These are phyloP conservation scores for Nephrotoma guestfalica DNA, from an alignment of 2,888 invertebrate genomes.

Conservation along the genomic window DNA sequence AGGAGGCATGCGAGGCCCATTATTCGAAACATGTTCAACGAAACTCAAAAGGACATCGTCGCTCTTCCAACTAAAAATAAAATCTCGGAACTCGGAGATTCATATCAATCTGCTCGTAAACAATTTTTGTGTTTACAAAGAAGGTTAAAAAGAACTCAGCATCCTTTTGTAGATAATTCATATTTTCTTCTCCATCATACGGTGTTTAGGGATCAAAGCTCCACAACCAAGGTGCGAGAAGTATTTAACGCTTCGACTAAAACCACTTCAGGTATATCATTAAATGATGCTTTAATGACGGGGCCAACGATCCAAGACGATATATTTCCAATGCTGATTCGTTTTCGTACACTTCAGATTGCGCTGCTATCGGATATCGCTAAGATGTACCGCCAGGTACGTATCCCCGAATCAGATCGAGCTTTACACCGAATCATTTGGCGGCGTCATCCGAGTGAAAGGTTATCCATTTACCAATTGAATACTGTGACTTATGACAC, in stretches of 20 bases:
- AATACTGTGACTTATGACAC: too few species aligned
- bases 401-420: neutral
- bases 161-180: neutral
- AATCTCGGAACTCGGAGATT: too few species aligned
- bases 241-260: neutral
- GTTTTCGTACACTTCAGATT: neutral
- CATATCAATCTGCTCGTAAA: too few species aligned
- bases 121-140: too few species aligned
- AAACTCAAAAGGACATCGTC: too few species aligned
- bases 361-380: neutral
- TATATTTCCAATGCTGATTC: neutral
- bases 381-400: neutral
- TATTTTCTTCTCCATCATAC: neutral
- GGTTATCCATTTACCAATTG: too few species aligned
- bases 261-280: too few species aligned
- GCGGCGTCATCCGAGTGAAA: too few species aligned
- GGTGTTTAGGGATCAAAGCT: neutral
- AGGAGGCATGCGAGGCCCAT: too few species aligned
- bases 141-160: neutral
- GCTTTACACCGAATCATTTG: neutral
- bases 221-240: neutral
- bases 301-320: neutral
- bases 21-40: too few species aligned
- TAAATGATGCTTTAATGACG: neutral
- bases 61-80: too few species aligned